Base-by-base conservation (phyloP, 1,140 invertebrate species). In the Lepidotrigona ventralis region DNA sequence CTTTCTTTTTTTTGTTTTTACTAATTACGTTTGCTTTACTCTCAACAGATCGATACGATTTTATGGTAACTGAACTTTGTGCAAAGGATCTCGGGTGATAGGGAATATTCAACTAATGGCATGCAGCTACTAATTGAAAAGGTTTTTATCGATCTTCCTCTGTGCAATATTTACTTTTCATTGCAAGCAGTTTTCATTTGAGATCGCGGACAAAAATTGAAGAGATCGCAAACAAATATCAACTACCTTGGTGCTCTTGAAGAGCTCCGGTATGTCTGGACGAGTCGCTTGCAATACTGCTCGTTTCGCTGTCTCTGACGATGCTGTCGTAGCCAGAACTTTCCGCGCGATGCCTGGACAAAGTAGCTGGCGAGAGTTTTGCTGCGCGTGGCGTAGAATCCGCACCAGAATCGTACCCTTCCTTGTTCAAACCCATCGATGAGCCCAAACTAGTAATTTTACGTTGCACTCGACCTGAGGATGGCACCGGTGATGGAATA, bases 271-370 rank as follows among this genome's bases (percentile, higher is more conserved):
- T 95, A 88, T 96, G 94, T 88, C 96, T 92, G 73, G 96, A 96
- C 70, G 96, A 96, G 85, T 97, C 97, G 15, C 97, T 97, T 68
- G 97, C 97, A 84, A 97, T 96, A 84, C 97, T 97, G n/a, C 97
- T 97, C 68, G 97, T 97, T 89, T 97, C 97, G 77, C 97, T 97
- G 89, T 98, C 98, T 85, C 98, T 93, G 2, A 98, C 96, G 79
- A 98, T 97, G 90, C 97, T 98, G 89, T 98, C 98, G 91, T 98
- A 98, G 4, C 98, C 98, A 53, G 95, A 96, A 90, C 97, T 98
- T 91, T 97, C 97, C 2, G 97, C 96, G 29, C 96, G 95, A 85
- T 93, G 89, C 87, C 96, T 94, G 0, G 96, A 97, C 19, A 97
- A 95, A 0, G 96, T 96, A 0, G 96, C 96, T 0, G 96, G 96